These are phyloP conservation scores for Crotalus viridis DNA, from an alignment of 2,113 vertebrate genomes.

Conservation along the genomic window DNA sequence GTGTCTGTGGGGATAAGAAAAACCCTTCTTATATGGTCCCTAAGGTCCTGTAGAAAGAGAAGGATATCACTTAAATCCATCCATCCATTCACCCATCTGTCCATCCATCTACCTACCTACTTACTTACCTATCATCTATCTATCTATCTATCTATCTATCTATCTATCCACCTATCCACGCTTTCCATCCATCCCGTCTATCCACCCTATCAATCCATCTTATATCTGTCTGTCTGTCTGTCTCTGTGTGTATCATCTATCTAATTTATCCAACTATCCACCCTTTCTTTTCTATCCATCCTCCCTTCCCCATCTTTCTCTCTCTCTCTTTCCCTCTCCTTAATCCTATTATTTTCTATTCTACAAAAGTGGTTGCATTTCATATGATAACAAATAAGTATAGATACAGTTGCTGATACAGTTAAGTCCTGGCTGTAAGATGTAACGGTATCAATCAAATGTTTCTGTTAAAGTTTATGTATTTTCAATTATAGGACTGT, in stretches of 20 bases:
- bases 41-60: too few relatives aligned
- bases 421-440: conserved; percentile 30
- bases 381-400: conserved; percentile 7
- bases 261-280: background rate
- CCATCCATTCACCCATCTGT: too few relatives aligned
- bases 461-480: conserved; percentile 27
- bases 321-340: too few relatives aligned
- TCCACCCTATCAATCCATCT: background rate
- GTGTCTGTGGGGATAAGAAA: too few relatives aligned
- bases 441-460: conserved; percentile 18
- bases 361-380: conserved; percentile 18
- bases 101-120: too few relatives aligned
- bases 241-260: background rate
- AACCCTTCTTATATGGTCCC: too few relatives aligned
- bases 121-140: background rate
- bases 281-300: background rate
- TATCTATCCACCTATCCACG: too few relatives aligned
- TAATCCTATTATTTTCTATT: conserved; percentile 6
- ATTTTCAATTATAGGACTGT: background rate
- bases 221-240: background rate
- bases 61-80: too few relatives aligned
- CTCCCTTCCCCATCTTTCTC: too few relatives aligned
- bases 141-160: too few relatives aligned
- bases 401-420: conserved; percentile 11
- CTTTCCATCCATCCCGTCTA: background rate